Conservation (phyloP, 2,113 vertebrate species). For the Ammospiza nelsoni region DNA sequence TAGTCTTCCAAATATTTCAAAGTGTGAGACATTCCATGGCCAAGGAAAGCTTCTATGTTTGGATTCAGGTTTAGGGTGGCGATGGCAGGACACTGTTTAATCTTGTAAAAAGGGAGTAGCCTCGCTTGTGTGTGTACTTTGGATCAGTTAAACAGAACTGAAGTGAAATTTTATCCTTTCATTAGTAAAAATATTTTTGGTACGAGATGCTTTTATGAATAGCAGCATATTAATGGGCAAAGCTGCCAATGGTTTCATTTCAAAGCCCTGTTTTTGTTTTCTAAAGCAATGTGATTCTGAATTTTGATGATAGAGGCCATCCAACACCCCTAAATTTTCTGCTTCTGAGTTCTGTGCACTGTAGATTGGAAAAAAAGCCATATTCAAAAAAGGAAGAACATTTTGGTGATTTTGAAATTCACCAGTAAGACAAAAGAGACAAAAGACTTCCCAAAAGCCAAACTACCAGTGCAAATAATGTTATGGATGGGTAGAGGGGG, state of each 20-base stretch:
- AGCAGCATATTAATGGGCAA: neutral
- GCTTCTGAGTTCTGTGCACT: neutral
- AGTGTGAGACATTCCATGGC: neutral
- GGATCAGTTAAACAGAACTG: neutral
- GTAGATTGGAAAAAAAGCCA: accelerated
- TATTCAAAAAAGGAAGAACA: neutral
- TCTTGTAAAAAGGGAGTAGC: neutral
- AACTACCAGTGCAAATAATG: neutral
- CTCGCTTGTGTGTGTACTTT: neutral
- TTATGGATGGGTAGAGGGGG: neutral
- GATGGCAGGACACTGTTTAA: neutral
- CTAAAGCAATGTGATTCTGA: neutral
- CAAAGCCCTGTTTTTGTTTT: neutral
- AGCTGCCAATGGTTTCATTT: neutral
- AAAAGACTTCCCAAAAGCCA: neutral
- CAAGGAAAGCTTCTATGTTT: neutral
- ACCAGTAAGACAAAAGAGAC: neutral
- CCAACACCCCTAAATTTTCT: neutral
- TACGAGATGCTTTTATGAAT: neutral
- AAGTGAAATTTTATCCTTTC: neutral
- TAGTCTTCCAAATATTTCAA: neutral
- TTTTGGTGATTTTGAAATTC: neutral
- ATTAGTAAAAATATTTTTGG: neutral
- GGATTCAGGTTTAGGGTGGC: neutral
- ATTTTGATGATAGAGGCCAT: neutral